phyloP scores from a whole-genome alignment of 30 jellyfish, hydroid and myxozoan genomes.

The Aurelia aurita region DNA sequence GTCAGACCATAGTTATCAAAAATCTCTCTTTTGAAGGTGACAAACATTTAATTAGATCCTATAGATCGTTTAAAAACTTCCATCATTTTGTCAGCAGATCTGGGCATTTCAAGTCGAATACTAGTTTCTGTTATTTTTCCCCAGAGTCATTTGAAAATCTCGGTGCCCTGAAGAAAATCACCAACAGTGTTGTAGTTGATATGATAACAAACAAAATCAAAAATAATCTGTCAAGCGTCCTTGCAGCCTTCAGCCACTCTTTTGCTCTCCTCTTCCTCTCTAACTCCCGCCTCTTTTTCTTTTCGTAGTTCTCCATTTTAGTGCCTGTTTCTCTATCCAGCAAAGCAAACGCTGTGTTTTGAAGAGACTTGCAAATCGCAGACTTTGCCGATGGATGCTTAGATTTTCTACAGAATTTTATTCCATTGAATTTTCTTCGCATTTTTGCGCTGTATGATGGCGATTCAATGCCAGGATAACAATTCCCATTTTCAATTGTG shows the following conservation, averaged over 20 bases:
- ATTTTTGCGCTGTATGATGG: neutral
- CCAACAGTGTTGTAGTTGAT: conserved; percentile 65
- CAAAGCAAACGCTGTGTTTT: conserved; percentile 26
- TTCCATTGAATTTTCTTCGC: neutral
- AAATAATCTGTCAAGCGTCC: conserved; percentile 73
- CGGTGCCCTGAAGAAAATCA: conserved; percentile 83
- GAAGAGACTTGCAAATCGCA: conserved; percentile 23
- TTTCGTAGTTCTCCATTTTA: conserved; percentile 42
- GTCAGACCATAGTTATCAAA: too few relatives aligned
- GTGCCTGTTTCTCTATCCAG: conserved; percentile 2
- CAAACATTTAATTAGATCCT: too few relatives aligned
- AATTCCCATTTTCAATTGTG: neutral
- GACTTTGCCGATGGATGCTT: conserved; percentile 19
- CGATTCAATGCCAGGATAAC: neutral
- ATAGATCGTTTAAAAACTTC: too few relatives aligned
- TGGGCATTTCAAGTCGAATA: too few relatives aligned
- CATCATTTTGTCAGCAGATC: too few relatives aligned
- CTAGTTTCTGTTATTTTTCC: too few relatives aligned
- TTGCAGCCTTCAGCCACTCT: conserved; percentile 86
- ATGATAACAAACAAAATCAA: conserved; percentile 56
- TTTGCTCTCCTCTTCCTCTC: conserved; percentile 33
- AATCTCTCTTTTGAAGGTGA: too few relatives aligned
- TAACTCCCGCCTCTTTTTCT: conserved; percentile 19
- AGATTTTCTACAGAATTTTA: neutral
- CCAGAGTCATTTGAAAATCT: conserved; percentile 33